Conservation (phyloP, 2,888 invertebrate genomes). For the Iphiclides podalirius region DNA sequence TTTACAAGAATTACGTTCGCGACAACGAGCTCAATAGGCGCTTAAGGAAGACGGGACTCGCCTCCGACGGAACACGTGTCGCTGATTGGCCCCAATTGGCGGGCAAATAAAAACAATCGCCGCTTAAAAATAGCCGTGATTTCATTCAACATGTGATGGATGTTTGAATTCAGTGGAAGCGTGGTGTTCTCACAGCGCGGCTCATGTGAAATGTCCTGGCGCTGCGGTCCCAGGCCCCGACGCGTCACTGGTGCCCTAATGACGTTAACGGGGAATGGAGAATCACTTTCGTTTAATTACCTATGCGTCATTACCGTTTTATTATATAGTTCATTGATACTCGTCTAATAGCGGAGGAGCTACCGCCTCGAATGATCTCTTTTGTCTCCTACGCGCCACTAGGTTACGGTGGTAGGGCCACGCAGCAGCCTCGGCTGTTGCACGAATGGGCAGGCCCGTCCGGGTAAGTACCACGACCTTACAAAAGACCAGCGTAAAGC, state of each 20-base stretch:
- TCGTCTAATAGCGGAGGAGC: too few species aligned
- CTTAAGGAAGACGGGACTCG: slow-evolving; percentile 62
- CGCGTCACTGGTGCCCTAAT: slow-evolving; percentile 63
- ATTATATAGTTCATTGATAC: too few species aligned
- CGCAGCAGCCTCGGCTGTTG: too few species aligned
- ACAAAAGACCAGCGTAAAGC: too few species aligned
- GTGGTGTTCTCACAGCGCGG: slow-evolving; percentile 61
- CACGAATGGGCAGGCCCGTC: too few species aligned
- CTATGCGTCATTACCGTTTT: too few species aligned
- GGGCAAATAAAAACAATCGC: slow-evolving; percentile 79
- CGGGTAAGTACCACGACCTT: too few species aligned
- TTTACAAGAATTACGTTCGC: slow-evolving; percentile 36
- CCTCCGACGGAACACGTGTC: slow-evolving; percentile 74
- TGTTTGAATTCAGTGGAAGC: slow-evolving; percentile 67
- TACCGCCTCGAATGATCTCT: too few species aligned
- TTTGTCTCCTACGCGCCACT: too few species aligned
- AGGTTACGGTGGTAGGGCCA: too few species aligned
- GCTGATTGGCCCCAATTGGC: slow-evolving; percentile 79
- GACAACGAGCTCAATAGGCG: slow-evolving; percentile 64
- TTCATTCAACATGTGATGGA: slow-evolving; percentile 77
- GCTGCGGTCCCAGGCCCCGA: slow-evolving; percentile 61
- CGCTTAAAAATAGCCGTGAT: slow-evolving; percentile 78
- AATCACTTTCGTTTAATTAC: not conserved
- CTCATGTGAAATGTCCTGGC: slow-evolving; percentile 70
- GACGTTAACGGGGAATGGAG: slow-evolving; percentile 54